Base-by-base conservation (phyloP, 2,888 invertebrate genomes). In the Oscheius sp. region DNA sequence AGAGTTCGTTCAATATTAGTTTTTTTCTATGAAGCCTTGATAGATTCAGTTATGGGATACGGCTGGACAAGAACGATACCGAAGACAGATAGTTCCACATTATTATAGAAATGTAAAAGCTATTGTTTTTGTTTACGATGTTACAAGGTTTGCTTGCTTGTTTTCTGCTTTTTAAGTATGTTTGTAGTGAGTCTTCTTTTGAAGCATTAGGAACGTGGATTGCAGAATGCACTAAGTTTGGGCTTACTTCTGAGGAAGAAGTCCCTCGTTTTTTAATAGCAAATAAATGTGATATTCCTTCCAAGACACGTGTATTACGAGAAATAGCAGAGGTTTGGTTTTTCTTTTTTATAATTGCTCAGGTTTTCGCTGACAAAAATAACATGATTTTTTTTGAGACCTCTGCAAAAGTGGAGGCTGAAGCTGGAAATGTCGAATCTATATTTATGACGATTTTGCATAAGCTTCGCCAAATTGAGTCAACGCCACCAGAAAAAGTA, bases 371-470 rank as follows among this genome's bases (percentile, higher is more conserved):
- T 9, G 92, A 92, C 86, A 89, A 90, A 71, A 89, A 89, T 77
- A 87, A 87, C 80, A 89, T 89, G 88, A 88, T 89, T 88, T 86
- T 92, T 67, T 93, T 93, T 87, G 93, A 93, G 87, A 93, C 93
- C 8, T 92, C 92, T 0, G 92, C 92, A 0, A 90, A 91, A 70
- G 89, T 92, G 32, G 80, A 81, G 36, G 80, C 82, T 0, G 82
- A 85, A 70, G 90, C 91, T 73, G 90, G 92, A 87, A 92, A 91
- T 84, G 91, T 93, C 45, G 92, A 92, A 83, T 91, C 92, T 0
- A 92, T 93, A 80, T 93, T 93, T 87, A 89, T 92, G 89, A 93
- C 93, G 0, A 86, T 93, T 50, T 75, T 92, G 0, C 92, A 92
- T 87, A 93, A 93, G 85, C 87, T 93, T 72, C 90, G 90, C 83